A percentile compares a stretch with the other conserved stretches of the same genome.
These are phyloP conservation scores for Luffia ferchaultella DNA, from an alignment of 2,888 invertebrate genomes.

Conservation along the genomic window DNA sequence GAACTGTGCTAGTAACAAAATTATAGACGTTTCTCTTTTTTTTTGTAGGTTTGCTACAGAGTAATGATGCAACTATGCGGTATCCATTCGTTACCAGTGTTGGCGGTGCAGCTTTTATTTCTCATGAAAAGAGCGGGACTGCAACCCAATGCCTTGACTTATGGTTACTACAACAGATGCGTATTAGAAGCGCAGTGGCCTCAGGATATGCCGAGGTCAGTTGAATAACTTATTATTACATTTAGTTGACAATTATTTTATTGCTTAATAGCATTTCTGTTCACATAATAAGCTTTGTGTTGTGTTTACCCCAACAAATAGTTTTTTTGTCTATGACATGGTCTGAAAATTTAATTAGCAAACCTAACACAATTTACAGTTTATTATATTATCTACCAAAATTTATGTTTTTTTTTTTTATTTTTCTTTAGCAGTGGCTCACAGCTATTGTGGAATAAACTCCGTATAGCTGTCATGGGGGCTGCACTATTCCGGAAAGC, in stretches of 20 bases:
- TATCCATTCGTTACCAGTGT: conserved; percentile 89
- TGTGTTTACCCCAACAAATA: no score
- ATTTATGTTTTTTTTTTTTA: no score
- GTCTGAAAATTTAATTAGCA: no score
- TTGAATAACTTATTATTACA: no score
- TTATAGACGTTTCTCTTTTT: no score
- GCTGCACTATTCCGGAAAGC: conserved; percentile 89
- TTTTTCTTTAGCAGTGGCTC: conserved; percentile 69
- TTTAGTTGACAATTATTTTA: no score
- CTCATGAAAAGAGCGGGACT: conserved; percentile 93
- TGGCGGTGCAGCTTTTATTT: conserved; percentile 91
- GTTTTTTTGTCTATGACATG: no score
- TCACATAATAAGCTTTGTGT: no score
- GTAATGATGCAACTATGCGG: conserved; percentile 99
- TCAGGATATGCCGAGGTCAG: conserved; percentile 73
- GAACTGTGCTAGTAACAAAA: no score
- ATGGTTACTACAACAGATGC: conserved; percentile 83
- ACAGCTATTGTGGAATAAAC: conserved; percentile 91
- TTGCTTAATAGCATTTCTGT: no score
- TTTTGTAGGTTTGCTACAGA: conserved; percentile 86
- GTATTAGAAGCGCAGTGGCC: conserved; percentile 98
- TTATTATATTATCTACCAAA: no score
- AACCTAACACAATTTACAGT: no score
- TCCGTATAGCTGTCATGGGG: conserved; percentile 90
- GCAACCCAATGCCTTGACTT: conserved; percentile 97